Percentiles rank a stretch among this genome's conserved stretches.
phyloP scores from a whole-genome alignment of 1,140 invertebrate species.

The Phymorhynchus buccinoides region DNA sequence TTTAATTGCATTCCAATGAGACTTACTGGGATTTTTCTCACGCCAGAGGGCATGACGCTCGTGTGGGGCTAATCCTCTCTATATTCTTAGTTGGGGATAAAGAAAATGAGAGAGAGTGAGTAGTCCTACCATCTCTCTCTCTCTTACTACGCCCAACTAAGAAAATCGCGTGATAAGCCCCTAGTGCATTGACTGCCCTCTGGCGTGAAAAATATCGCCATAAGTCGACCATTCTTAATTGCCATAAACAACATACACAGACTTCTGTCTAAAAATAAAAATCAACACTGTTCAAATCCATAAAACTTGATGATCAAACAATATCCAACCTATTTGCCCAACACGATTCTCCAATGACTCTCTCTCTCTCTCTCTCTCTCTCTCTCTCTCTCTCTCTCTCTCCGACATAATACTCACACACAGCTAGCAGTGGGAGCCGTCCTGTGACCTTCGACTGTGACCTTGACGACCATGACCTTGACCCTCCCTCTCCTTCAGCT shows the following conservation, averaged over 20 bases:
- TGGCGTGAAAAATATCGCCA: no score
- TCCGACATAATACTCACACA: conserved; percentile 24
- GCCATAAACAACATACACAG: neutral
- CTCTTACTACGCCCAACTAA: no score
- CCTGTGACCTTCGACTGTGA: conserved; percentile 33
- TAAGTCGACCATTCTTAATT: no score
- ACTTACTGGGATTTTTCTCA: no score
- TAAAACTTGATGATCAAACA: neutral
- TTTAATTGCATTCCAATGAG: no score
- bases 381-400: no score
- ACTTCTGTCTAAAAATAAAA: neutral
- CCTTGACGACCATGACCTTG: conserved; percentile 14
- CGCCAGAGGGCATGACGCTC: no score
- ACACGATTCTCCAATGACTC: neutral
- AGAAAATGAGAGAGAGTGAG: neutral
- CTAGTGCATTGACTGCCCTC: no score
- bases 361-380: no score
- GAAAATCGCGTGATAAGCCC: no score
- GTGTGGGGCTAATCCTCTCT: neutral
- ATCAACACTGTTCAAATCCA: neutral
- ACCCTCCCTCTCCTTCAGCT: conserved; percentile 39
- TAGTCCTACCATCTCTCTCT: neutral
- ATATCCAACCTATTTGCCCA: no score
- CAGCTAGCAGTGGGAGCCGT: conserved; percentile 37
- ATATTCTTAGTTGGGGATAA: neutral